A percentile compares a stretch with the other conserved stretches of the same genome.
Conservation (phyloP, 1,140 invertebrate species). For the Cydia amplana region DNA sequence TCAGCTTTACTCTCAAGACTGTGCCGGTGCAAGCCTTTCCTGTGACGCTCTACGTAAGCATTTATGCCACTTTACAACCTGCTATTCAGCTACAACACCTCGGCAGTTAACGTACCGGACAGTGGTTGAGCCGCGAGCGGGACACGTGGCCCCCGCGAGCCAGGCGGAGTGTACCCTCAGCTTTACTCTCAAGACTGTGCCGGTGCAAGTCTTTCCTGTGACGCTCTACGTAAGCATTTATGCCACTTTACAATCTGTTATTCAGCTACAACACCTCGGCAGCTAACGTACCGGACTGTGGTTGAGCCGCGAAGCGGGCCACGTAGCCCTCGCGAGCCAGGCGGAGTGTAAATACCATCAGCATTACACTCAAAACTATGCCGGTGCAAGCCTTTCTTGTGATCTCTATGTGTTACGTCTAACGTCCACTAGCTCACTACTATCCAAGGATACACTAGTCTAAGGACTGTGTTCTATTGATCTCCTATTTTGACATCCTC, state of each 20-base stretch:
- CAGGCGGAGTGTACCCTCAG: constrained; percentile 59
- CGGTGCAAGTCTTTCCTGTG: constrained; percentile 64
- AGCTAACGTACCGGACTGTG: constrained; percentile 62
- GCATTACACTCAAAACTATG: constrained; percentile 64
- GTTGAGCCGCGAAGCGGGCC: constrained; percentile 61
- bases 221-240: constrained; percentile 55
- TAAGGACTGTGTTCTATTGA: background rate
- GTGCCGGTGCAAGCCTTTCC: constrained; percentile 68
- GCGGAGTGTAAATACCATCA: constrained; percentile 59
- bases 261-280: constrained; percentile 50
- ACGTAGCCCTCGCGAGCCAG: constrained; percentile 55
- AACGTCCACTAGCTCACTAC: too few relatives aligned
- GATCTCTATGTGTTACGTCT: constrained; percentile 61
- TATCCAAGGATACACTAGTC: too few relatives aligned
- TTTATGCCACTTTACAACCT: background rate
- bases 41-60: constrained; percentile 58
- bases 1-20: constrained; percentile 64
- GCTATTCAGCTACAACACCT: constrained; percentile 49
- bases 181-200: constrained; percentile 65
- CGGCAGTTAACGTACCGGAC: constrained; percentile 60
- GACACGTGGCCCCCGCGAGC: constrained; percentile 55
- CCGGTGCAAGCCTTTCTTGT: constrained; percentile 66
- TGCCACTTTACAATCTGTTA: background rate
- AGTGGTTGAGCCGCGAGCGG: constrained; percentile 60
- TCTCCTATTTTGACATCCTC: background rate